phyloP scores from a whole-genome alignment of 2,888 invertebrate species.

The Eremobia ochroleuca region DNA sequence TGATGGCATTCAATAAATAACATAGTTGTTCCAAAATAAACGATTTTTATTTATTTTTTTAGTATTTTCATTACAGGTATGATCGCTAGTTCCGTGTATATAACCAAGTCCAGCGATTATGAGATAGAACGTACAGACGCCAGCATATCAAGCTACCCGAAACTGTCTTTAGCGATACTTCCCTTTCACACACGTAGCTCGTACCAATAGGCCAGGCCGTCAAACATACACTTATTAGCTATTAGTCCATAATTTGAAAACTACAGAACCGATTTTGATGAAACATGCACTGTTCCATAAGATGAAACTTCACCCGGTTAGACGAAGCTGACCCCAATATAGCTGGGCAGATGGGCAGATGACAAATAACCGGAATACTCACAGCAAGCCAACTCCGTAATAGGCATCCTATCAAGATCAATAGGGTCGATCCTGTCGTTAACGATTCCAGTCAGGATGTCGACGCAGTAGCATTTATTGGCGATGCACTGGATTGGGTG shows the following conservation, averaged over 20 bases:
- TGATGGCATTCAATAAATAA: too few species aligned
- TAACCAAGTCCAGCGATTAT: too few species aligned
- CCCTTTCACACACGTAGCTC: too few species aligned
- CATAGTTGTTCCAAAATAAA: too few species aligned
- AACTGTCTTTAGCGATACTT: too few species aligned
- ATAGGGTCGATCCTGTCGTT: slow-evolving; percentile 67
- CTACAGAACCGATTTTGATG: not conserved
- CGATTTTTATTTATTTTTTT: too few species aligned
- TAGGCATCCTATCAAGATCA: slow-evolving; percentile 77
- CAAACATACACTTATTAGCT: not conserved
- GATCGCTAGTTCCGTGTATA: too few species aligned
- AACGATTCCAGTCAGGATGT: slow-evolving; percentile 89
- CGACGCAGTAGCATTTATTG: slow-evolving; percentile 92
- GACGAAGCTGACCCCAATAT: not conserved
- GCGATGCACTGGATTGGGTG: slow-evolving; percentile 92
- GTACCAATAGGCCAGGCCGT: too few species aligned
- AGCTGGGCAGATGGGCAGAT: not conserved
- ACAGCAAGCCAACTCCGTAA: slow-evolving; percentile 86
- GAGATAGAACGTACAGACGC: too few species aligned
- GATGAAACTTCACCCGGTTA: not conserved
- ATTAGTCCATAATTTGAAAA: not conserved
- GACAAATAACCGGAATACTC: slow-evolving; percentile 69
- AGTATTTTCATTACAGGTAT: too few species aligned
- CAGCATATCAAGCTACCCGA: too few species aligned
- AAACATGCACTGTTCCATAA: not conserved